A percentile compares a stretch with the other conserved stretches of the same genome.
phyloP scores from a whole-genome alignment of 1,140 invertebrate genomes.

The Liolophura sinensis region DNA sequence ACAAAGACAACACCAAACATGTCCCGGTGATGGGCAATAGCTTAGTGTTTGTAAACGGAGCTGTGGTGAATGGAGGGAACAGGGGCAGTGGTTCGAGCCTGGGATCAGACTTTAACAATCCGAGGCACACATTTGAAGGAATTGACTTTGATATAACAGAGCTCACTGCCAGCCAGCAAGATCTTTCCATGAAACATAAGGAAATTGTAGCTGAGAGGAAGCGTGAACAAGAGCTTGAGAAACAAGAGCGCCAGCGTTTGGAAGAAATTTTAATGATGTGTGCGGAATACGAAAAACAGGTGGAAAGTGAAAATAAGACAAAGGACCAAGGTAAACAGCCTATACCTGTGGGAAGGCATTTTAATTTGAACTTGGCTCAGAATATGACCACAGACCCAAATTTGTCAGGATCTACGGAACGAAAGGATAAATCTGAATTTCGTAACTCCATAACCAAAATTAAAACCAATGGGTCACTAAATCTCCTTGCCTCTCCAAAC shows the following conservation, averaged over 20 bases:
- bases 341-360: constrained; percentile 12
- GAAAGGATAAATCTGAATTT: constrained; percentile 28
- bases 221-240: constrained; percentile 64
- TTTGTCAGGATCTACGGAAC: constrained; percentile 15
- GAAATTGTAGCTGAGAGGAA: constrained; percentile 66
- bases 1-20: too few species aligned
- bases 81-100: too few species aligned
- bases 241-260: constrained; percentile 73
- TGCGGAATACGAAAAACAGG: constrained; percentile 85
- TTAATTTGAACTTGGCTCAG: constrained; percentile 3
- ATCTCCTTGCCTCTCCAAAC: constrained; percentile 43
- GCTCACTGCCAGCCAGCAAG: constrained; percentile 57
- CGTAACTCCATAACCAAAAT: constrained; percentile 58
- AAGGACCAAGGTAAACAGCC: constrained; percentile 19
- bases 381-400: constrained; percentile 1
- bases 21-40: too few species aligned
- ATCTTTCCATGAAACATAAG: constrained; percentile 56
- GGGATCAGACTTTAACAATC: too few species aligned
- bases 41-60: too few species aligned
- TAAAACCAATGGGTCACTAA: constrained; percentile 56
- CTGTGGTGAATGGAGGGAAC: too few species aligned
- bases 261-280: constrained; percentile 92
- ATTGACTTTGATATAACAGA: constrained; percentile 58
- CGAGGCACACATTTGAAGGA: constrained; percentile 49
- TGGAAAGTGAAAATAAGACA: constrained; percentile 58